Conservation (phyloP, 2,888 invertebrate genomes). For the Apotomis betuletana region DNA sequence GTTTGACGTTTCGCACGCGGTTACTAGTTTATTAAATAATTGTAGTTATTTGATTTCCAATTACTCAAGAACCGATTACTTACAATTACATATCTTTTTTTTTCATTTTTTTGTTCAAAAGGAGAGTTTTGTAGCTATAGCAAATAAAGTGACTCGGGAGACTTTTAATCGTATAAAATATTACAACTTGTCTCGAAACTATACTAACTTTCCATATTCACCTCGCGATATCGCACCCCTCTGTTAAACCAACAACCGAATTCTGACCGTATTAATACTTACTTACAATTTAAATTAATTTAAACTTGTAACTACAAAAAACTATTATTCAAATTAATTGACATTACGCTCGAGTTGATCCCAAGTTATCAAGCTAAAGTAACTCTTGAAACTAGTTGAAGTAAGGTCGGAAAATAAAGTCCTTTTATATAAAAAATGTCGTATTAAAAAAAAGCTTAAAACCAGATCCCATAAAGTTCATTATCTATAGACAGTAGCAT, state of each 20-base stretch:
- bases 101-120: too few relatives aligned
- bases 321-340: slow-evolving; percentile 14
- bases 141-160: not conserved
- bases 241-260: not conserved
- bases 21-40: too few relatives aligned
- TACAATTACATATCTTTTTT: too few relatives aligned
- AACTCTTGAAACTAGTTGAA: not conserved
- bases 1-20: too few relatives aligned
- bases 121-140: too few relatives aligned
- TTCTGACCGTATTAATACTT: slow-evolving; percentile 1
- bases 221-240: not conserved
- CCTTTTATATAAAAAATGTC: not conserved
- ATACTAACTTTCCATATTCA: slow-evolving; percentile 1
- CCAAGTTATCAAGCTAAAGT: not conserved
- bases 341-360: not conserved
- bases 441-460: not conserved
- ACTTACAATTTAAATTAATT: not conserved
- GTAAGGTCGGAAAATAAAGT: not conserved
- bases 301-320: not conserved
- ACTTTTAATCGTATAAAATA: not conserved
- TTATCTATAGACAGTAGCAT: not conserved
- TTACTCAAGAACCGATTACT: too few relatives aligned
- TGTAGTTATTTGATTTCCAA: too few relatives aligned
- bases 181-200: slow-evolving; percentile 12
- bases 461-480: not conserved